Base-by-base conservation (phyloP, 2,888 invertebrate species). In the Mimas tiliae region DNA sequence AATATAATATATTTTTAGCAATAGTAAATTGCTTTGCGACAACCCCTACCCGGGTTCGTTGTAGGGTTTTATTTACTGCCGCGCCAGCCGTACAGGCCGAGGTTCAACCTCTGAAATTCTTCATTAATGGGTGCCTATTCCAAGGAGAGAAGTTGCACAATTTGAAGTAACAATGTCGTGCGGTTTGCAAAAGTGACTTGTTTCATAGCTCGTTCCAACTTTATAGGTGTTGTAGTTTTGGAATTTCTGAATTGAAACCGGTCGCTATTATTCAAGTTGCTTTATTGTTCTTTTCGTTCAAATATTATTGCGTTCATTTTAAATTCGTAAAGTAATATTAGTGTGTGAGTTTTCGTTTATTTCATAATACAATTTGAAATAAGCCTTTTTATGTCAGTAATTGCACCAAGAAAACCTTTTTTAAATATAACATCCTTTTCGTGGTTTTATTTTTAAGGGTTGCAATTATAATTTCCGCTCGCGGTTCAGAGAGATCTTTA, bases 41-140 rank as follows among this genome's bases (percentile, higher is more conserved):
- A 62, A 66, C 47, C 63, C 51, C 45, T 53, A 27, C 47, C 62
- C 21, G 34, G 62, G 50, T 38, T 45, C 63, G 33, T 62, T 67
- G 47, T 50, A 21, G 50, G 55, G 52, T 38, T 42, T 63, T 67
- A 67, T 67, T 67, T 67, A 67, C 52, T 67, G 63, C 65, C 53
- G 47, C 67, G 53, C 45, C 63, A 42, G 65, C 65, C 65, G 27
- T 53, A 48, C 38, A 6, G 52, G 21, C 38, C 38, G 48, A 47
- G 65, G 65, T 65, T 67, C 38, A 63, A 67, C 53, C 63, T 65
- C 53, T 48, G 27, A 65, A 63, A 67, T 52, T 65, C 67, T 67
- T 63, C 65, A 65, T 65, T 65, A 67, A 65, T 67, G 67, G 65
- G 52, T 21, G 62, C 65, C 65, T 63, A 65, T 65, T 65, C 65